phyloP scores from a whole-genome alignment of 2,888 invertebrate genomes.

The Drosophila paracracens region DNA sequence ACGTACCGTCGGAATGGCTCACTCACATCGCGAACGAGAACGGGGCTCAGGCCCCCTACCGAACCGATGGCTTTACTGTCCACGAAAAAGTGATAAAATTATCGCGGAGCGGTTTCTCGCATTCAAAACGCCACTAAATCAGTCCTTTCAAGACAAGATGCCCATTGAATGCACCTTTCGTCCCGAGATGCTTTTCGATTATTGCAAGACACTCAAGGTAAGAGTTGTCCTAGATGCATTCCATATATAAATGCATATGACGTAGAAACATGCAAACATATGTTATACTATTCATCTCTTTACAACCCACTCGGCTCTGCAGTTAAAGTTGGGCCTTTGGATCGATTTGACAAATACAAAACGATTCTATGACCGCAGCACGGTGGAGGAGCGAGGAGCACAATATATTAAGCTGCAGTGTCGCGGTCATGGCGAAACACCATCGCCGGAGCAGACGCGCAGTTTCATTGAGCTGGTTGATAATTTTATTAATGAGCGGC shows the following conservation, averaged over 20 bases:
- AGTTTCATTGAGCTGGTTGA: constrained; percentile 93
- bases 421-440: constrained; percentile 96
- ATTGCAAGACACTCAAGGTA: constrained; percentile 92
- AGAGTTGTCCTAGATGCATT: constrained; percentile 5
- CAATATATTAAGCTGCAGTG: constrained; percentile 95
- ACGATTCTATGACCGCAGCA: constrained; percentile 94
- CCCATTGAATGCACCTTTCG: constrained; percentile 93
- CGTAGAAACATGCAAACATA: not conserved
- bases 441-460: constrained; percentile 92
- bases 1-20: constrained; percentile 29
- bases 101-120: constrained; percentile 93
- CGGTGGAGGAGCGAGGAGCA: constrained; percentile 91
- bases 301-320: constrained; percentile 1
- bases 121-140: constrained; percentile 92
- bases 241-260: constrained; percentile 1
- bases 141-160: constrained; percentile 93
- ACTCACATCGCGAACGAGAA: constrained; percentile 56
- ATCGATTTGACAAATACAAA: constrained; percentile 98
- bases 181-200: constrained; percentile 94
- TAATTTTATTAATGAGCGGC: constrained; percentile 91
- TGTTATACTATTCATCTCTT: constrained; percentile 4
- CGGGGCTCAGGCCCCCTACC: constrained; percentile 89
- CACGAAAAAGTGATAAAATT: constrained; percentile 90
- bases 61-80: constrained; percentile 94
- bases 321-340: constrained; percentile 96